phyloP scores from a whole-genome alignment of 2,888 invertebrate genomes.

The Mantis religiosa region DNA sequence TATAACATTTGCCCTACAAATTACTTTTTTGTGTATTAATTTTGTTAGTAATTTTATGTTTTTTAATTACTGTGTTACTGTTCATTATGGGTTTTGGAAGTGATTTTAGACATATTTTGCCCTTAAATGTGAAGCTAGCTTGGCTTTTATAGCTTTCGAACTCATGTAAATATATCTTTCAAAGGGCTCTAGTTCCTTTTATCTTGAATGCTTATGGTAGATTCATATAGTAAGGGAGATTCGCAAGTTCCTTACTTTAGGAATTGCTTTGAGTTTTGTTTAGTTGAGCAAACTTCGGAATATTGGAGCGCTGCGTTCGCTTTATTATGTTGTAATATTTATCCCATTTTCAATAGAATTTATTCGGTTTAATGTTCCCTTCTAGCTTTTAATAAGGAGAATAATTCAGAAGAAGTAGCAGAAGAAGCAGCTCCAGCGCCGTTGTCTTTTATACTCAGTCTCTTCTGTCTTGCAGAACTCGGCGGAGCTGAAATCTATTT shows the following conservation, averaged over 20 bases:
- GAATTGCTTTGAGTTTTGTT: neutral
- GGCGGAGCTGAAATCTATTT: conserved; percentile 17
- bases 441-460: neutral
- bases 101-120: too few relatives aligned
- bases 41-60: too few relatives aligned
- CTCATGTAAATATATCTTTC: too few relatives aligned
- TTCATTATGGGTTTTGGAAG: too few relatives aligned
- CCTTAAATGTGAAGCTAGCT: too few relatives aligned
- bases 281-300: neutral
- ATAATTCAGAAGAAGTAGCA: conserved; percentile 12
- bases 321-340: neutral
- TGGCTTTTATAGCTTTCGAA: too few relatives aligned
- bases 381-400: conserved; percentile 21
- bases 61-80: too few relatives aligned
- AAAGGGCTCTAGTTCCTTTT: neutral
- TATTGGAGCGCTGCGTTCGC: neutral
- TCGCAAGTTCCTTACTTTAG: neutral
- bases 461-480: neutral
- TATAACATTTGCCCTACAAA: too few relatives aligned
- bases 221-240: neutral
- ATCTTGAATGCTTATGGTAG: neutral
- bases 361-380: neutral
- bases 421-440: neutral
- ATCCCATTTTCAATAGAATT: conserved; percentile 10
- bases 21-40: too few relatives aligned